Evolutionary conservation across 1,140 invertebrate genomes (phyloP).

Genomic region (Neodiprion virginianus): DNA sequence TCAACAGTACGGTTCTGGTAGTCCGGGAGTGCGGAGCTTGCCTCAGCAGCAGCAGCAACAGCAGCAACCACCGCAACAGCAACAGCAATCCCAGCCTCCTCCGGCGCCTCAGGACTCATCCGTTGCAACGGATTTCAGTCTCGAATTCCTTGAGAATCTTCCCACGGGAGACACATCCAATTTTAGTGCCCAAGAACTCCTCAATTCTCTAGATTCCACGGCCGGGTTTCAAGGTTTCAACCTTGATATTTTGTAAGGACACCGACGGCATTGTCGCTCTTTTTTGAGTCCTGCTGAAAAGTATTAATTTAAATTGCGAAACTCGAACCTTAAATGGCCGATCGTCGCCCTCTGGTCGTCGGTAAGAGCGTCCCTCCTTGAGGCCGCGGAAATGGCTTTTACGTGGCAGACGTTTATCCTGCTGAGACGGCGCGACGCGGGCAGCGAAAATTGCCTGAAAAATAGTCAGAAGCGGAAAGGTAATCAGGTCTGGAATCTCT

Average conservation of each 20-base stretch:
- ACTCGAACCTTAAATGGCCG: neutral
- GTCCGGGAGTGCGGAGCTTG: constrained; percentile 48
- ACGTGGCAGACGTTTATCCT: too few species aligned
- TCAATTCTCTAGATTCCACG: constrained; percentile 72
- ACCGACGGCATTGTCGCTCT: neutral
- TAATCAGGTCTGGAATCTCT: too few species aligned
- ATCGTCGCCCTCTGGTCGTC: neutral
- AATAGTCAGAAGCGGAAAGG: too few species aligned
- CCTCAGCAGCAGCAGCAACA: constrained; percentile 42
- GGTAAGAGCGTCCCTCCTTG: too few species aligned
- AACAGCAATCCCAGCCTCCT: constrained; percentile 48
- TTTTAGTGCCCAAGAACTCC: constrained; percentile 78
- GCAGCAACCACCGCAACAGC: neutral
- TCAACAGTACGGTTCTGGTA: constrained; percentile 55
- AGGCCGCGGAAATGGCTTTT: neutral
- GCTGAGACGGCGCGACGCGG: too few species aligned
- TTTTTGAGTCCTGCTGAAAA: neutral
- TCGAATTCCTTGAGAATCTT: constrained; percentile 83
- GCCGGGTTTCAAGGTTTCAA: constrained; percentile 58
- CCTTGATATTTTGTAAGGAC: constrained; percentile 60
- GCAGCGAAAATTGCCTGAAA: too few species aligned
- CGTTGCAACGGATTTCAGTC: constrained; percentile 71
- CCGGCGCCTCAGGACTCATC: constrained; percentile 54
- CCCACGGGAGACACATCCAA: constrained; percentile 72
- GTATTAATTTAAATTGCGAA: neutral